Evolutionary conservation across 2,888 invertebrate species (phyloP), one percentile per base, ranked within the genome.

Genomic region (Oscheius sp.): DNA sequence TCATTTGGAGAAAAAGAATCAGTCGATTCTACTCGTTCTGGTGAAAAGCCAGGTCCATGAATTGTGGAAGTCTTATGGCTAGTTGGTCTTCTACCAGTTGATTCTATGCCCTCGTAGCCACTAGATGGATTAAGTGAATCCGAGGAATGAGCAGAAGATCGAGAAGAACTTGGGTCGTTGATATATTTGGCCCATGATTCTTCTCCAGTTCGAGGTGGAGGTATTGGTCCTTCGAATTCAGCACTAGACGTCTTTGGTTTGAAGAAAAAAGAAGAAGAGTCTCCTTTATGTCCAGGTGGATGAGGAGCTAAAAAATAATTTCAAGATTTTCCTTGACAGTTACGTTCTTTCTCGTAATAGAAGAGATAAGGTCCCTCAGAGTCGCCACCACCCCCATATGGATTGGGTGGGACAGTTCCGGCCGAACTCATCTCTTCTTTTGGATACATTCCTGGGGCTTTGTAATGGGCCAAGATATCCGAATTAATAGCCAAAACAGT

Each of bases 301-400:
- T 48, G 48, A 6, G 23, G 10, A 42, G 12, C 48, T 20, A 48
- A 25, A 23, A 5, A 23, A 48, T 10, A 4, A 29, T 53, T 5
- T 53, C 31, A 6, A 17, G 6, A 25, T 23, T n/a, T 17, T 58
- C 17, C n/a, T n/a, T 6, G 25, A 39, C 6, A 29, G 45, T 42
- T 39, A 61, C 61, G 45, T 17, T 61, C 61, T 61, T 61, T 61
- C 61, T 61, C 61, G 20, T 61, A 61, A 42, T 61, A 61, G 45
- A 61, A 61, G 0, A 45, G 15, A 31, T 61, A 61, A 0, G 61
- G 61, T 2, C 27, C 27, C 31, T 61, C 61, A 6, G 55, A 25
- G 10, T 61, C 61, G n/a, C 29, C 29, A 12, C 37, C 42, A n/a
- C n/a, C n/a, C 20, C 42, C 45, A 20, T 61, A 61, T 15, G 61